Percentiles rank a stretch among this genome's conserved stretches.
Conservation (phyloP, 2,113 vertebrate genomes). For the Morone chrysops region DNA sequence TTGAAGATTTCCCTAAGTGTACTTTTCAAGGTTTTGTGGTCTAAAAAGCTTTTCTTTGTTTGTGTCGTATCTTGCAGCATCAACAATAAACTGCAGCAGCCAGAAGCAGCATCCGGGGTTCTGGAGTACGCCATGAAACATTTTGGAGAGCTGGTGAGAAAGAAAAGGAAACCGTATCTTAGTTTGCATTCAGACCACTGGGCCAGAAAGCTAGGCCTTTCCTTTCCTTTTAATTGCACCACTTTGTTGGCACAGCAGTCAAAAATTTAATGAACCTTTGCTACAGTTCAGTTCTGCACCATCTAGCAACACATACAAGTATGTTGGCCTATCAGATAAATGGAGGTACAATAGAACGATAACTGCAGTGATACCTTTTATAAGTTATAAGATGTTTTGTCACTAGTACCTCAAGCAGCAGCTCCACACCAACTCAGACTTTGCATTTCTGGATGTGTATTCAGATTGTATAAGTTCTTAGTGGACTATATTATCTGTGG, state of each 20-base stretch:
- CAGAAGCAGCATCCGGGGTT: slow-evolving; percentile 96
- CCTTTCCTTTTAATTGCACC: neutral
- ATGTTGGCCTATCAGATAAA: neutral
- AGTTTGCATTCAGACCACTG: neutral
- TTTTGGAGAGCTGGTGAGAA: slow-evolving; percentile 96
- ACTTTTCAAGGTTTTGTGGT: neutral
- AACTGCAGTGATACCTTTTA: neutral
- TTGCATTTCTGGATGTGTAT: neutral
- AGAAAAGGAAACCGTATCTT: neutral
- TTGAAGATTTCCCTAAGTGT: slow-evolving; percentile 11
- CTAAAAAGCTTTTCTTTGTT: slow-evolving; percentile 21
- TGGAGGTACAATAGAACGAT: neutral
- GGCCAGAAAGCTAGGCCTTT: neutral
- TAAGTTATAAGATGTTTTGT: neutral
- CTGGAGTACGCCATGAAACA: slow-evolving; percentile 99
- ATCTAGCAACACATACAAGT: neutral
- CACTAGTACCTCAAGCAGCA: neutral
- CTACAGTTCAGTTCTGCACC: neutral
- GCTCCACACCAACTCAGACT: neutral
- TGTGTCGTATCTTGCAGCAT: slow-evolving; percentile 86
- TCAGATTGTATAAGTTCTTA: neutral
- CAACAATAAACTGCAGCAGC: slow-evolving; percentile 99
- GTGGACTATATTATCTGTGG: neutral
- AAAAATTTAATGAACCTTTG: neutral
- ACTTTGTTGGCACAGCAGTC: neutral